phyloP scores from a whole-genome alignment of 2,113 vertebrate species.

The Mormoops blainvillei region DNA sequence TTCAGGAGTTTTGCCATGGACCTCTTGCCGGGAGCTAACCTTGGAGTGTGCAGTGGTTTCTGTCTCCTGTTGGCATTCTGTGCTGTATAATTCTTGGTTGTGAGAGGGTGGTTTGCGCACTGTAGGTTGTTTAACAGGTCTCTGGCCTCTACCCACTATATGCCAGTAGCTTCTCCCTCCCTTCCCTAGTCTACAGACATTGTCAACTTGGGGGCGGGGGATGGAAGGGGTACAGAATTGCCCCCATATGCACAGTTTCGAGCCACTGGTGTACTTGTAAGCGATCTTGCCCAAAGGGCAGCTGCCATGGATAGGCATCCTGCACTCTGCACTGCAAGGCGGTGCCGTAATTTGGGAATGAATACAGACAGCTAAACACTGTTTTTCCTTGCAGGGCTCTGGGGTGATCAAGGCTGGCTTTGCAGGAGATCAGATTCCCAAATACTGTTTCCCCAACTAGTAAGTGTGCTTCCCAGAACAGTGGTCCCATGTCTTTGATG shows the following conservation, averaged over 20 bases:
- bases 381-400: slow-evolving; percentile 82
- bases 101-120: neutral
- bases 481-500: neutral
- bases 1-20: neutral
- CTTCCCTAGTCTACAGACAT: neutral
- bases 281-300: neutral
- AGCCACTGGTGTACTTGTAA: neutral
- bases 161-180: neutral
- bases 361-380: neutral
- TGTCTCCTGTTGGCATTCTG: neutral
- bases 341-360: neutral
- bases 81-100: neutral
- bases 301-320: fast-evolving
- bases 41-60: neutral
- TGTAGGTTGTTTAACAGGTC: neutral
- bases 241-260: neutral
- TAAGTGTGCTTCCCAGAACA: slow-evolving; percentile 77
- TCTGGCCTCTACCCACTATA: neutral
- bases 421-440: slow-evolving; percentile 94
- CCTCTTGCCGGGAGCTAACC: neutral
- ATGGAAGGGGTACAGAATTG: neutral
- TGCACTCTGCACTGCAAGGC: neutral
- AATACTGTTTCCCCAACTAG: slow-evolving; percentile 96
- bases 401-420: slow-evolving; percentile 94
- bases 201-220: neutral